Base-by-base conservation (phyloP, 2,797 vertebrate species). In the Paedocypris micromegethes region DNA sequence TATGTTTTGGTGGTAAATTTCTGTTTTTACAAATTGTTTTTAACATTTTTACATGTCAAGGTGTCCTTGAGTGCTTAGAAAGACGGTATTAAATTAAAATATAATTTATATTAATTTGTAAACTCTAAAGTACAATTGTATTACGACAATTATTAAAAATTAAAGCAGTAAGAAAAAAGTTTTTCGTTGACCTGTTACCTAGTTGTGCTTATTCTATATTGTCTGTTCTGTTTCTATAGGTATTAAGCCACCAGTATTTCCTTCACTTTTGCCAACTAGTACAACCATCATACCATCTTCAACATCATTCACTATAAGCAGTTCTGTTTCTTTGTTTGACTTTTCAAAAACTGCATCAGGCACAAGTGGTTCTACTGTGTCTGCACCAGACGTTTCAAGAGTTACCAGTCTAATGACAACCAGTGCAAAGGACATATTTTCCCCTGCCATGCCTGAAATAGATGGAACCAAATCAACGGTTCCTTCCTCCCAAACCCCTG, bases 141-240 rank as follows among this genome's bases (percentile, higher is more conserved):
- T 23, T 23, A 23, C 23, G 23, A 23, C 23, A 23, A 23, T 23
- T 23, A 23, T 23, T 23, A 23, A 23, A 23, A 23, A 23, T 23
- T 23, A 23, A 23, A 23, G 23, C 23, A 23, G 23, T 23, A 23
- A 23, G 23, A 23, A 23, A 23, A 23, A 23, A 1, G 23, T 23
- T 23, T 23, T 23, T 23, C 23, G 23, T 23, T 23, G 23, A 23
- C 23, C 23, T 23, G 23, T 23, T 23, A 23, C 23, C 23, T 23
- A 23, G 23, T 56, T 62, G 3, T 55, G 7, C 39, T 23, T 23
- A 55, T 39, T 77, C 43, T 81, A 64, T 83, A 73, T 85, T 77
- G 62, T 44, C 57, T 66, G 77, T 80, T 71, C 75, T 79, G 1
- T 83, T 68, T 86, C 57, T 48, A 72, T 82, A 98, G 96, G 96